Percentiles rank a stretch among this genome's conserved stretches.
Evolutionary conservation across 2,888 invertebrate genomes (phyloP).

Genomic region (Bellardia pandia): DNA sequence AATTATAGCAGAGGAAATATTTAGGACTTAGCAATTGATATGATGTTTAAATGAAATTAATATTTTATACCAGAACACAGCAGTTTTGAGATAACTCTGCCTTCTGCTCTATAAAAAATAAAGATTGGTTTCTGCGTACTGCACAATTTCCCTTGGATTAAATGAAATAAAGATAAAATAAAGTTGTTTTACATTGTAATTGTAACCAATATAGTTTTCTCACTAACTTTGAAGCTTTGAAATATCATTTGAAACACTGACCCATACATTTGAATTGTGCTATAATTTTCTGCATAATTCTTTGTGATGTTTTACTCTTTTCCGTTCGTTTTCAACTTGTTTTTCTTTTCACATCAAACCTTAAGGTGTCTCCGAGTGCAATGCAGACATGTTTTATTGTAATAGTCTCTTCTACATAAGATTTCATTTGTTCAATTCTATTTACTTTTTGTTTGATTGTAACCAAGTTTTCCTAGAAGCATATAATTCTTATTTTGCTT

Average conservation of each 20-base stretch:
- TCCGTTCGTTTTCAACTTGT: background rate
- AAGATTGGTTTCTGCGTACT: too few relatives aligned
- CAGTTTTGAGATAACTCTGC: too few relatives aligned
- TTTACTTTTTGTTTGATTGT: background rate
- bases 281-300: background rate
- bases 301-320: background rate
- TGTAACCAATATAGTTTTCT: too few relatives aligned
- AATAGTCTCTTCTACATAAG: background rate
- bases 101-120: background rate
- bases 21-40: too few relatives aligned
- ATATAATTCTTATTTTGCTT: background rate
- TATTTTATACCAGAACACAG: too few relatives aligned
- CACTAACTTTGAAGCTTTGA: too few relatives aligned
- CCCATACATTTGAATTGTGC: background rate
- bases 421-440: conserved; percentile 1
- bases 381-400: background rate
- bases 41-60: too few relatives aligned
- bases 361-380: conserved; percentile 20
- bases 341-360: background rate
- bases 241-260: too few relatives aligned
- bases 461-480: conserved; percentile 5
- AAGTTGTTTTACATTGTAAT: too few relatives aligned
- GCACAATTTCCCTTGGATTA: too few relatives aligned
- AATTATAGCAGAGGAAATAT: background rate
- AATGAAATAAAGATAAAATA: too few relatives aligned